Evolutionary conservation across 2,797 vertebrate genomes (phyloP), one percentile per base, ranked within the genome.

Genomic region (Gorsachius magnificus): DNA sequence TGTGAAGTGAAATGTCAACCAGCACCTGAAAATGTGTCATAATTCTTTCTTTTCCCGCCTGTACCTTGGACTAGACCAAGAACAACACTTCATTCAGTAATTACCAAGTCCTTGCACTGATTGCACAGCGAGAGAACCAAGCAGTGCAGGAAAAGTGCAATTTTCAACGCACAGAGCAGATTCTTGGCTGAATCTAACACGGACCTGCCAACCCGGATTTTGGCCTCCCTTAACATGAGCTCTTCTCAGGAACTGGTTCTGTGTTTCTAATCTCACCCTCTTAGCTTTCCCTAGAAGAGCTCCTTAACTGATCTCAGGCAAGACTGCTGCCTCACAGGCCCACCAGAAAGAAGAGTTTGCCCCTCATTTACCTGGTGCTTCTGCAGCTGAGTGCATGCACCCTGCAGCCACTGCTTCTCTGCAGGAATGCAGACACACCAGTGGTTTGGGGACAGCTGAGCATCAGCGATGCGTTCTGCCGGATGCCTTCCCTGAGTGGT

Each of bases 391-490:
- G 57, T 6, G 19, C n/a, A 22, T 26, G 11, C 12, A 35, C 5
- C 35, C 24, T 53, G 19, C 45, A 68, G 11, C 5, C 45, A 16
- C 31, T 25, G 48, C 45, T 86, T 17, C 66, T 57, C 36, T 7
- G 9, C 6, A 74, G 20, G 26, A 78, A 60, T 5, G 3, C 17
- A 38, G 19, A 28, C 11, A 16, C 10, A 10, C 4, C 1, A 0
- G 25, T 12, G 29, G 17, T n/a, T 9, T 41, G 24, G 18, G 33
- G 51, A 54, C 13, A 66, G 17, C 3, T 1, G 15, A 16, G 3
- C 4, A 46, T 3, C 26, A 64, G 8, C 1, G 14, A 48, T 19
- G 45, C 11, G 1, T 41, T 24, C 45, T 0, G 0, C 35, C 36
- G 25, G 9, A 38, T 29, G 8, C 7, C 9, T 10, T 35, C n/a